Conservation (phyloP, 2,888 invertebrate genomes). For the Serrognathus titanus region DNA sequence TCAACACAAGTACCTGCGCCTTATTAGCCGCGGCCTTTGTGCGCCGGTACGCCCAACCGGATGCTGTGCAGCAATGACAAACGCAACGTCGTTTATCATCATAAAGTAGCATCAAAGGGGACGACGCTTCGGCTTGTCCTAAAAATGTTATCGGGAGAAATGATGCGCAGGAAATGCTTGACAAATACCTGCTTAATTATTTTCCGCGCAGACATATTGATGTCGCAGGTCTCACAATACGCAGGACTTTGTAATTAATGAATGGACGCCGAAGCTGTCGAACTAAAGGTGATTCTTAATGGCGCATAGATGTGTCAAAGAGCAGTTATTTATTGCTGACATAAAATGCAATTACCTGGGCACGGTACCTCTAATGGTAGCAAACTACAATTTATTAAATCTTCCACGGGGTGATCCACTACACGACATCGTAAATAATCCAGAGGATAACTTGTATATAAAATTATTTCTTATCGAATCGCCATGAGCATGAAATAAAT, state of each 20-base stretch:
- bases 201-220: conserved; percentile 47
- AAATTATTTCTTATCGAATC: too few relatives aligned
- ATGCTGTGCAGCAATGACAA: conserved; percentile 46
- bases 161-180: conserved; percentile 46
- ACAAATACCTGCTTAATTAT: conserved; percentile 51
- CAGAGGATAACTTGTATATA: too few relatives aligned
- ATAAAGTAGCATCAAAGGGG: conserved; percentile 46
- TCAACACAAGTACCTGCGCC: conserved; percentile 33
- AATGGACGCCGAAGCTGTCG: conserved; percentile 31
- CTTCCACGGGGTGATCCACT: conserved; percentile 2
- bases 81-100: conserved; percentile 47
- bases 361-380: conserved; percentile 37
- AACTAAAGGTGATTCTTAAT: conserved; percentile 39
- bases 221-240: conserved; percentile 29
- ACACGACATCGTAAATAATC: too few relatives aligned
- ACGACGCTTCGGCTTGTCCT: conserved; percentile 42
- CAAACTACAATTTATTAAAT: conserved; percentile 28
- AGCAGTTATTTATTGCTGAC: conserved; percentile 38
- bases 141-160: conserved; percentile 48
- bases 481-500: too few relatives aligned
- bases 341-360: conserved; percentile 42
- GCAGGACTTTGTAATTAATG: conserved; percentile 34
- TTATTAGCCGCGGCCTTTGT: conserved; percentile 31
- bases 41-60: conserved; percentile 33
- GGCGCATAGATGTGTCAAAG: conserved; percentile 36